Conservation (phyloP, 2,113 vertebrate genomes). For the Numida meleagris region DNA sequence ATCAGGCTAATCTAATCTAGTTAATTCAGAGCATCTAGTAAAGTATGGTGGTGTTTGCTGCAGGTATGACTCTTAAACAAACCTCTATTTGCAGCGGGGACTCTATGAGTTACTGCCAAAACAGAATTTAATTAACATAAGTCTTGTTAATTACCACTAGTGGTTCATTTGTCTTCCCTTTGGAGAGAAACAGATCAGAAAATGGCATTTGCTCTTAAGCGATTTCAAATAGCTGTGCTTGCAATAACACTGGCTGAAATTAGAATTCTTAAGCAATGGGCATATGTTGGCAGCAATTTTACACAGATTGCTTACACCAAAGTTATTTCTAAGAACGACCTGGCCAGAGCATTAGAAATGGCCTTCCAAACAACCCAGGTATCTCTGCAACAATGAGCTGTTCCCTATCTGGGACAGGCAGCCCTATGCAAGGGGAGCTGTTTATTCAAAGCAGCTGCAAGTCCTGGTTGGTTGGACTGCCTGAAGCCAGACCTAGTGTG, state of each 20-base stretch:
- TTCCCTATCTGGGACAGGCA: not conserved
- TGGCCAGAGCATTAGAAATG: not conserved
- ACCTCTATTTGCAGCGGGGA: not conserved
- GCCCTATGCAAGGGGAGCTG: not conserved
- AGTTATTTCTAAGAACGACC: not conserved
- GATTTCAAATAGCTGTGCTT: not conserved
- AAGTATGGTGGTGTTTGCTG: not conserved
- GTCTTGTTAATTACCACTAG: not conserved
- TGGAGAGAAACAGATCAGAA: not conserved
- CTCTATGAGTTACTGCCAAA: not conserved
- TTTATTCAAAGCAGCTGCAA: not conserved
- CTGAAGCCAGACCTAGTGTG: not conserved
- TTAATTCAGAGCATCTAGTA: not conserved
- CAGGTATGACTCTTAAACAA: not conserved
- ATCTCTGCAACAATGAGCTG: not conserved
- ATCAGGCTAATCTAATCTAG: too few relatives aligned
- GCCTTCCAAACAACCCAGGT: not conserved
- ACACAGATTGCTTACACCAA: not conserved
- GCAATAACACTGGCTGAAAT: not conserved
- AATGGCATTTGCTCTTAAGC: not conserved
- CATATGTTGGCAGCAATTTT: not conserved
- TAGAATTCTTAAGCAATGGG: not conserved
- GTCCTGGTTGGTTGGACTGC: not conserved
- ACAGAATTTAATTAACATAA: not conserved
- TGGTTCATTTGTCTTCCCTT: not conserved